Evolutionary conservation across 2,797 vertebrate genomes (phyloP).

Genomic region (Choloepus didactylus): DNA sequence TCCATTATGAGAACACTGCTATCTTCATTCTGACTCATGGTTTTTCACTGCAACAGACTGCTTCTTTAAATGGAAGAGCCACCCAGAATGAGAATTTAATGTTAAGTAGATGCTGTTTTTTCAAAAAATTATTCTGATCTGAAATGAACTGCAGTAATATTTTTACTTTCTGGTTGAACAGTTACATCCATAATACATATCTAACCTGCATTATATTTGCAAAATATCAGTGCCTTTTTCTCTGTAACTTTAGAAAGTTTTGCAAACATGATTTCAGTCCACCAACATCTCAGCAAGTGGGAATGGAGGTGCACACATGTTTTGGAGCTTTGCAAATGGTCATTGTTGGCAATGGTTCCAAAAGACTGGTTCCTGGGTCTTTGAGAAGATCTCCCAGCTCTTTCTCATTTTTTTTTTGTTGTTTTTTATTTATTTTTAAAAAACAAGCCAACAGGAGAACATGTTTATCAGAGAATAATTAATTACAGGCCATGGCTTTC

Average conservation of each 20-base stretch:
- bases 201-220: not conserved
- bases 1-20: not conserved
- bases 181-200: not conserved
- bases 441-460: conserved; percentile 42
- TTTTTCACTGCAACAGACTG: not conserved
- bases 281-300: not conserved
- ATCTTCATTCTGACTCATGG: not conserved
- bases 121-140: conserved; percentile 10
- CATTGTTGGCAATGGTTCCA: not conserved
- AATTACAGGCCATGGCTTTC: conserved; percentile 78
- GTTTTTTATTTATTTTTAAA: conserved; percentile 53
- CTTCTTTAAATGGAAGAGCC: not conserved
- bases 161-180: not conserved
- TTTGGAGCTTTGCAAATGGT: not conserved
- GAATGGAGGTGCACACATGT: not conserved
- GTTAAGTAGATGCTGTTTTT: not conserved
- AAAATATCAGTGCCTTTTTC: not conserved
- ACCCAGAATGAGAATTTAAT: not conserved
- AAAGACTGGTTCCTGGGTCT: not conserved
- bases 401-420: not conserved
- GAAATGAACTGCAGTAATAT: not conserved
- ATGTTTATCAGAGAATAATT: conserved; percentile 76
- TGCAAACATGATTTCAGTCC: not conserved
- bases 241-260: not conserved
- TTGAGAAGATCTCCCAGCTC: not conserved